phyloP scores from a whole-genome alignment of 2,113 vertebrate genomes.

The Percina caprodes region DNA sequence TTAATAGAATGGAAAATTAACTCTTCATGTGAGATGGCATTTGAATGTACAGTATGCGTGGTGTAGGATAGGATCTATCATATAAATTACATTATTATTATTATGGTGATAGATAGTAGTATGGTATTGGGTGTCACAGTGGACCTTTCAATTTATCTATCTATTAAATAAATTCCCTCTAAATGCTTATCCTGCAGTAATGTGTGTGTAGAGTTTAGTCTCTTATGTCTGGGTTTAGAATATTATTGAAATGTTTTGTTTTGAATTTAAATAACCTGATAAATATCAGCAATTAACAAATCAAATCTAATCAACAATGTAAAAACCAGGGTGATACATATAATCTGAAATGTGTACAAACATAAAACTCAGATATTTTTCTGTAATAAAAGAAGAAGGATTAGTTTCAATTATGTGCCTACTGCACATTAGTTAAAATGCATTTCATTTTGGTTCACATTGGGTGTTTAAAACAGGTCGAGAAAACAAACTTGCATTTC shows the following conservation, averaged over 20 bases:
- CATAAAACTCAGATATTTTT: background rate
- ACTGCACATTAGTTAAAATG: background rate
- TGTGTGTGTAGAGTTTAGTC: background rate
- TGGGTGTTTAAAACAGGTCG: background rate
- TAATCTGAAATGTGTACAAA: background rate
- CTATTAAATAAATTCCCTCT: background rate
- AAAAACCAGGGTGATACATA: background rate
- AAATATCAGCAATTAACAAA: too few species aligned
- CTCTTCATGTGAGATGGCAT: slow-evolving; percentile 21
- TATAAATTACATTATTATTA: slow-evolving; percentile 18
- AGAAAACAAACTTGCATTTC: background rate
- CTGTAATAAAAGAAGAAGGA: background rate
- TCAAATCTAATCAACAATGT: too few species aligned
- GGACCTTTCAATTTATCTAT: background rate
- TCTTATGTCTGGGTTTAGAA: background rate
- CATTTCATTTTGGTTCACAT: background rate
- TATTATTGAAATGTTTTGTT: background rate
- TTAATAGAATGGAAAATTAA: slow-evolving; percentile 60
- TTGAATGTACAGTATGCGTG: slow-evolving; percentile 23
- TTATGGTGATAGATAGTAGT: background rate
- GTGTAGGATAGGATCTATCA: background rate
- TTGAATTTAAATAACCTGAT: background rate
- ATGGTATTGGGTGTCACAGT: background rate
- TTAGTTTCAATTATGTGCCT: background rate
- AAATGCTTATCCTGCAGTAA: background rate